Conservation (phyloP, 2,888 invertebrate genomes). For the Gortyna flavago region DNA sequence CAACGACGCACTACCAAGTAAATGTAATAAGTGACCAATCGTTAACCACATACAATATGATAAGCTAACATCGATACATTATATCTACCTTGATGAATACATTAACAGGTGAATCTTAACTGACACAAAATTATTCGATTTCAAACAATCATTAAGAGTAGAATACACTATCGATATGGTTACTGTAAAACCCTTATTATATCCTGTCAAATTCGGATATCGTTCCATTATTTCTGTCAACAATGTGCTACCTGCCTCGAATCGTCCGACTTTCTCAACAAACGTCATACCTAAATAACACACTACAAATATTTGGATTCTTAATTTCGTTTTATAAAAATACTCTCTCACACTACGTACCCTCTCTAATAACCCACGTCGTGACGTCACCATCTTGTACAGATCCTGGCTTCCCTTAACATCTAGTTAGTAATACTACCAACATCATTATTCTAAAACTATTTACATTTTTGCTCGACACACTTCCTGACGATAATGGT, state of each 20-base stretch:
- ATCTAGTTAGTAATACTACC: slow-evolving; percentile 80
- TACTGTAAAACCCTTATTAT: slow-evolving; percentile 83
- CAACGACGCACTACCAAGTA: slow-evolving; percentile 82
- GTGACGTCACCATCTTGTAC: slow-evolving; percentile 73
- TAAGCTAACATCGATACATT: slow-evolving; percentile 88
- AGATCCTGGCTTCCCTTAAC: slow-evolving; percentile 83
- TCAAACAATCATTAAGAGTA: slow-evolving; percentile 81
- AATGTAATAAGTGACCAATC: slow-evolving; percentile 79
- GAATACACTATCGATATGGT: slow-evolving; percentile 88
- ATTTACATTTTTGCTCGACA: slow-evolving; percentile 85
- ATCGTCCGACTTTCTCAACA: slow-evolving; percentile 72
- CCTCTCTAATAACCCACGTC: slow-evolving; percentile 70
- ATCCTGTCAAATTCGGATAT: slow-evolving; percentile 82
- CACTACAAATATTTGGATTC: slow-evolving; percentile 84
- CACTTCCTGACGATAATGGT: slow-evolving; percentile 85
- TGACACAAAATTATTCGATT: slow-evolving; percentile 83
- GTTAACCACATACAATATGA: slow-evolving; percentile 84
- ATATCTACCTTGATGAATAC: slow-evolving; percentile 87
- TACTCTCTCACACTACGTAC: slow-evolving; percentile 79
- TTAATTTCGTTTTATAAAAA: slow-evolving; percentile 87
- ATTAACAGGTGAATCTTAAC: slow-evolving; percentile 89
- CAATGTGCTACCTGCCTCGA: slow-evolving; percentile 74
- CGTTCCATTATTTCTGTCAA: slow-evolving; percentile 71
- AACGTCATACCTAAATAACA: slow-evolving; percentile 83
- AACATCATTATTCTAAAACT: slow-evolving; percentile 82